phyloP scores from a whole-genome alignment of 2,797 vertebrate species.

The Saxicola maurus region DNA sequence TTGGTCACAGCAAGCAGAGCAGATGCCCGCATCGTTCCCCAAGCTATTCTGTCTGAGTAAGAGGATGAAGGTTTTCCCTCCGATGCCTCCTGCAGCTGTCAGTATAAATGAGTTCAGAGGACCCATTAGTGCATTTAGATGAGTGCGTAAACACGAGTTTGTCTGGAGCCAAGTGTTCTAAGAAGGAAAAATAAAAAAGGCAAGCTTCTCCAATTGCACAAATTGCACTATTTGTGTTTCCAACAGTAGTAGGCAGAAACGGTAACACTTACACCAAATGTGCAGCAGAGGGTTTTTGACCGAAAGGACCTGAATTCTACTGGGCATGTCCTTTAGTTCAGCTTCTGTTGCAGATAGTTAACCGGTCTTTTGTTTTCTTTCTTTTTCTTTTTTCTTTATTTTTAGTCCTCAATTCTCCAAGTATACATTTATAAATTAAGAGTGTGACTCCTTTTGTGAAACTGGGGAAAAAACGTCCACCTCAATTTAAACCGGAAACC shows the following conservation, averaged over 20 bases:
- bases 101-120: constrained; percentile 81
- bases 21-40: constrained; percentile 74
- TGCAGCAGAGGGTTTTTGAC: constrained; percentile 83
- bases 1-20: constrained; percentile 85
- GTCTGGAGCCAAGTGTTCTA: constrained; percentile 77
- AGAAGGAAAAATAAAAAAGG: constrained; percentile 73
- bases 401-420: constrained; percentile 74
- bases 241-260: constrained; percentile 82
- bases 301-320: constrained; percentile 71
- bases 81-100: constrained; percentile 82
- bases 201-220: constrained; percentile 85
- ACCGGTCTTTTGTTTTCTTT: constrained; percentile 51
- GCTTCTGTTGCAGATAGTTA: constrained; percentile 70
- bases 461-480: constrained; percentile 82
- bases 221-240: constrained; percentile 84
- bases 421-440: constrained; percentile 85
- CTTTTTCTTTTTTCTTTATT: constrained; percentile 27
- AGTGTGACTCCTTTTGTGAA: constrained; percentile 85
- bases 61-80: constrained; percentile 63
- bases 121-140: constrained; percentile 88
- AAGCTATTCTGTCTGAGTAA: constrained; percentile 67
- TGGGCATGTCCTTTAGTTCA: constrained; percentile 69
- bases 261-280: constrained; percentile 86
- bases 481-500: constrained; percentile 85
- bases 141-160: constrained; percentile 83